Conservation (phyloP, 2,888 invertebrate species). For the Cordilura impudica region DNA sequence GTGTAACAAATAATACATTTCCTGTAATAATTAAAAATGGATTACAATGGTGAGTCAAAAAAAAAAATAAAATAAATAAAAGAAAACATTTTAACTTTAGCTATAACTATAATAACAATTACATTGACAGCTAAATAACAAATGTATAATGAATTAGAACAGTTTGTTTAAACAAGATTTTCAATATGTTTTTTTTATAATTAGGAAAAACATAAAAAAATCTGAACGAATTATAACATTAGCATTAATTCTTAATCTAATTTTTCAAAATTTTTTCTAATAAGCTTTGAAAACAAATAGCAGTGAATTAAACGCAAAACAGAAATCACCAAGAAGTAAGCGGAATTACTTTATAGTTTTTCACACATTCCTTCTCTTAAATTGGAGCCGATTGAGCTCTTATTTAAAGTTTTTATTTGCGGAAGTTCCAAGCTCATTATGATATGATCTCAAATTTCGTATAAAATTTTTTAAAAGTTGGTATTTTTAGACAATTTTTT, state of each 20-base stretch:
- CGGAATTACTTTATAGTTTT: slow-evolving; percentile 27
- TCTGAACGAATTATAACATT: background rate
- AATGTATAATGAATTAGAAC: background rate
- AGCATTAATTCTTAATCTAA: background rate
- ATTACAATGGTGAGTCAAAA: slow-evolving; percentile 44
- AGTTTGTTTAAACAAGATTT: background rate
- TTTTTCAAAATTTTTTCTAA: background rate
- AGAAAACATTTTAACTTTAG: background rate
- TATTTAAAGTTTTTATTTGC: too few species aligned
- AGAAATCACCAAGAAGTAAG: slow-evolving; percentile 12
- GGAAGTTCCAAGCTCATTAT: too few species aligned
- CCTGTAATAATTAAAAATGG: slow-evolving; percentile 61
- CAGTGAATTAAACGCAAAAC: background rate
- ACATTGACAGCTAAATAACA: background rate
- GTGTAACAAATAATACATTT: slow-evolving; percentile 58
- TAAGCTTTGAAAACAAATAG: background rate
- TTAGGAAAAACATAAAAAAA: background rate
- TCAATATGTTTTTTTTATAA: background rate
- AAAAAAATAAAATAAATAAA: slow-evolving; percentile 2
- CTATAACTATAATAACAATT: background rate
- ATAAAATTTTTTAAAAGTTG: too few species aligned
- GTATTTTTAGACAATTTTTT: too few species aligned
- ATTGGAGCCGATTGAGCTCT: too few species aligned
- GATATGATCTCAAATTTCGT: too few species aligned
- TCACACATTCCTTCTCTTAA: slow-evolving; percentile 14